Percentiles rank a stretch among this genome's conserved stretches.
Conservation (phyloP, 53 echinoderm and acorn worm species). For the Echinarachnius parma region DNA sequence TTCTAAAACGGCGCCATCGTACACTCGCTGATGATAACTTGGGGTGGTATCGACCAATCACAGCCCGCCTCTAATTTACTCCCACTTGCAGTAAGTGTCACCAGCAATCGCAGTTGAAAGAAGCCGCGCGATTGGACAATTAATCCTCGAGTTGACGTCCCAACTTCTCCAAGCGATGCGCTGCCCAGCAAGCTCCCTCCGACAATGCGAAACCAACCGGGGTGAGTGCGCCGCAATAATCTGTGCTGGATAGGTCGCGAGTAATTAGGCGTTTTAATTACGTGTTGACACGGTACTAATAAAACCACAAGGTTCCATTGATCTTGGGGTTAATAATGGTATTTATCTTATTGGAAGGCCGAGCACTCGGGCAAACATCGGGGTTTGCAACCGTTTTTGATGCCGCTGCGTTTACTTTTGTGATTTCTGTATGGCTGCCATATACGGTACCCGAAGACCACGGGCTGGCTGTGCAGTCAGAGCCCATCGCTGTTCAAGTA, state of each 20-base stretch:
- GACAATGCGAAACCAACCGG: slow-evolving; percentile 21
- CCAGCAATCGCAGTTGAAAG: too few species aligned
- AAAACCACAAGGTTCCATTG: slow-evolving; percentile 47
- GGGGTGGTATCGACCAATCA: slow-evolving; percentile 22
- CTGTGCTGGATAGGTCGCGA: slow-evolving; percentile 52
- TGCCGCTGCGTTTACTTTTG: slow-evolving; percentile 20
- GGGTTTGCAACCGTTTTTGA: slow-evolving; percentile 26
- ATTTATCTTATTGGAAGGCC: slow-evolving; percentile 41
- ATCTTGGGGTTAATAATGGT: slow-evolving; percentile 36
- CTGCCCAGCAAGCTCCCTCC: neutral
- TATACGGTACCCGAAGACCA: neutral
- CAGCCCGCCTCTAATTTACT: slow-evolving; percentile 7
- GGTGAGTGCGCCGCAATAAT: slow-evolving; percentile 48
- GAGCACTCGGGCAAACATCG: slow-evolving; percentile 25
- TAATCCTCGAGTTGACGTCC: too few species aligned
- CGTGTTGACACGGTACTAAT: slow-evolving; percentile 60
- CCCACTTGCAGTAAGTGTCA: too few species aligned
- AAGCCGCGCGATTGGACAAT: too few species aligned
- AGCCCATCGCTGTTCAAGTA: too few species aligned
- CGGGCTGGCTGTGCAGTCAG: too few species aligned
- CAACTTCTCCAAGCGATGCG: slow-evolving; percentile 8
- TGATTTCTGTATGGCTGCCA: slow-evolving; percentile 10
- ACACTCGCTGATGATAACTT: slow-evolving; percentile 1
- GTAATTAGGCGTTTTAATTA: slow-evolving; percentile 72
- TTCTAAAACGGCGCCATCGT: neutral